These are phyloP conservation scores for Sapayoa aenigma DNA, from an alignment of 2,113 vertebrate species.

Conservation along the genomic window DNA sequence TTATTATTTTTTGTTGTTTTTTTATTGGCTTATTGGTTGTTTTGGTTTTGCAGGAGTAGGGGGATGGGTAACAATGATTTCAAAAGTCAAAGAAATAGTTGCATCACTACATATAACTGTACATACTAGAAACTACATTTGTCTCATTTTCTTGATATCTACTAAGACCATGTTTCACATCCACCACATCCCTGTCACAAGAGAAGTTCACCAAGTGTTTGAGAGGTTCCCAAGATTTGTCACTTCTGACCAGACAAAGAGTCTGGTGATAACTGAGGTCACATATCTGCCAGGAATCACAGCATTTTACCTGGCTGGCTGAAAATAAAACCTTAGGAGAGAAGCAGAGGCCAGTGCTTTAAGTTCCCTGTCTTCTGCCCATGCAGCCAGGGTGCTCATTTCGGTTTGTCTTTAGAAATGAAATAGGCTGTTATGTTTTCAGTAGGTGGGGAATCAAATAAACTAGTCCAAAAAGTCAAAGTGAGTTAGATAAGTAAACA, in stretches of 20 bases:
- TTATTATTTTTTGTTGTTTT: background rate
- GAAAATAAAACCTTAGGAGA: background rate
- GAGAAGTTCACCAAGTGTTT: background rate
- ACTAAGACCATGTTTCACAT: background rate
- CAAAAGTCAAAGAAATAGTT: background rate
- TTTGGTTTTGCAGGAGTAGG: background rate
- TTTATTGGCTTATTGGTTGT: background rate
- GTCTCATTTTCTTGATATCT: background rate
- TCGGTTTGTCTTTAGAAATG: background rate
- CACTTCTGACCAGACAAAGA: background rate
- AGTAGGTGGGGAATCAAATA: background rate
- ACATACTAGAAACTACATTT: background rate
- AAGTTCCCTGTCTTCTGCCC: background rate
- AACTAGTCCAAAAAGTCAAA: slow-evolving; percentile 1
- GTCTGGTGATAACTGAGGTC: background rate
- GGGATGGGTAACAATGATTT: background rate
- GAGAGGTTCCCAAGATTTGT: background rate
- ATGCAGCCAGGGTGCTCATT: background rate
- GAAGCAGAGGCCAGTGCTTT: background rate
- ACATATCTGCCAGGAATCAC: background rate
- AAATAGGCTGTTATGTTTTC: background rate
- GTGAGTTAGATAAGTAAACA: slow-evolving; percentile 9
- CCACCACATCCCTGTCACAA: background rate
- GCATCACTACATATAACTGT: background rate
- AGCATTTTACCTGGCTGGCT: background rate